phyloP scores from a whole-genome alignment of 2,113 vertebrate genomes.

The Crypturellus undulatus region DNA sequence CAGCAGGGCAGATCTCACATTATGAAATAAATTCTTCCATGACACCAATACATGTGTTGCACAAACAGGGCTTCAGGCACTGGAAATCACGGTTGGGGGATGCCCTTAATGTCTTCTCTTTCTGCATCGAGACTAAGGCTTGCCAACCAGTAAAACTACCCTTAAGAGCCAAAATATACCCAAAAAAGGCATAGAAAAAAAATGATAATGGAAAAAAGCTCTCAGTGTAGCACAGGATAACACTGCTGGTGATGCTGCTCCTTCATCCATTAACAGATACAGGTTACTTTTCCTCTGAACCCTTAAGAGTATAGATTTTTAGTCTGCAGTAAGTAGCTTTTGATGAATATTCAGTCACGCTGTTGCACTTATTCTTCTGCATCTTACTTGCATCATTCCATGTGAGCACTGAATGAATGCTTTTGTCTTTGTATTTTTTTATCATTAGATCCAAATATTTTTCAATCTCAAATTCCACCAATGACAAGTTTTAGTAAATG shows the following conservation, averaged over 20 bases:
- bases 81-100: neutral
- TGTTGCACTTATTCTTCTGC: neutral
- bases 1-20: neutral
- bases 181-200: neutral
- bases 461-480: neutral
- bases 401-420: neutral
- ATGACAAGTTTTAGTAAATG: neutral
- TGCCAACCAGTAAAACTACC: neutral
- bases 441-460: neutral
- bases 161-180: neutral
- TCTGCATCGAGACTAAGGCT: neutral
- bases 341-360: neutral
- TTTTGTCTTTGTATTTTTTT: neutral
- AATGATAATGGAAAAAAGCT: rapidly evolving
- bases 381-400: neutral
- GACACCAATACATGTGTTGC: neutral
- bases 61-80: neutral
- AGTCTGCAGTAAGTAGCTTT: neutral
- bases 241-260: neutral
- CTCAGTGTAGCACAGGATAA: neutral
- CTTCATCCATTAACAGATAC: neutral
- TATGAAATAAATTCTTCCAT: neutral
- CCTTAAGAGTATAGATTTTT: neutral
- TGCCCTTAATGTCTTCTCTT: neutral
- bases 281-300: neutral